Evolutionary conservation across 2,113 vertebrate species (phyloP).

Genomic region (Passerina amoena): DNA sequence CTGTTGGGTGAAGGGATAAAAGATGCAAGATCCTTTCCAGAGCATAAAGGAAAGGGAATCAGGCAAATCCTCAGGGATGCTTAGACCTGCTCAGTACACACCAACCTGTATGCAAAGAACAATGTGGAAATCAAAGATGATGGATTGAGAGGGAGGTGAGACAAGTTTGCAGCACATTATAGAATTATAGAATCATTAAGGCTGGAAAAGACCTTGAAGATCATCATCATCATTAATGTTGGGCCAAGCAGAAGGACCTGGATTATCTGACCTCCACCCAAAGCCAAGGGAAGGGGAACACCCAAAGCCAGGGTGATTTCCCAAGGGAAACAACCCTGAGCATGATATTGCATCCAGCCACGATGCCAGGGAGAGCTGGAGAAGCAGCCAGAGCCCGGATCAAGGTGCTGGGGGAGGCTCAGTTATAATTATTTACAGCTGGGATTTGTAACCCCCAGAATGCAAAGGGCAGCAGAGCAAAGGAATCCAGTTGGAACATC

Average conservation of each 20-base stretch:
- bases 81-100: background rate
- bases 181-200: background rate
- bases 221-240: background rate
- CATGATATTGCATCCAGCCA: background rate
- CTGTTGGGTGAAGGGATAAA: background rate
- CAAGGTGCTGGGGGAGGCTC: background rate
- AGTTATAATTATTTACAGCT: accelerated
- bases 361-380: accelerated
- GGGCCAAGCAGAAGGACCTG: background rate
- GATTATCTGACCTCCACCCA: background rate
- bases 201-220: background rate
- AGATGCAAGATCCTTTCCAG: background rate
- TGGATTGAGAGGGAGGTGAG: background rate
- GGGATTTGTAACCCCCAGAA: background rate
- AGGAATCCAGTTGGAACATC: background rate
- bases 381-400: background rate
- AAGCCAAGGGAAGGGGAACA: background rate
- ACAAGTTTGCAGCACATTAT: accelerated
- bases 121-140: background rate
- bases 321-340: background rate
- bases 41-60: background rate
- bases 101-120: background rate
- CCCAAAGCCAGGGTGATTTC: background rate
- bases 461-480: background rate
- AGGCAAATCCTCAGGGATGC: background rate